Evolutionary conservation across 2,797 vertebrate species (phyloP).

Genomic region (Coregonus suidteri): DNA sequence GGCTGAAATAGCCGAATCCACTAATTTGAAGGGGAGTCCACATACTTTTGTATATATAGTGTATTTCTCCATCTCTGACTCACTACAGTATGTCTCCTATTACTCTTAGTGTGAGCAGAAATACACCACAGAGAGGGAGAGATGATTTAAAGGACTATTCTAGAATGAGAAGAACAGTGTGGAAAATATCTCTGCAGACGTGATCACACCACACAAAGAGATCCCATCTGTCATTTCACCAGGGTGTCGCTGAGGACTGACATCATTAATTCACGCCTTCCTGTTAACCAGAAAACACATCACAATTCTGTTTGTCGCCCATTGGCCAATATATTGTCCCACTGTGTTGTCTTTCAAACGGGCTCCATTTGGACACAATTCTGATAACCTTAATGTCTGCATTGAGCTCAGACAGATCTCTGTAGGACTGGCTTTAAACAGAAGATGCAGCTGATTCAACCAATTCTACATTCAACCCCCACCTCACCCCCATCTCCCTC

Average conservation of each 20-base stretch:
- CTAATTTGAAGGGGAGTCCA: too few species aligned
- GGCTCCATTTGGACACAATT: neutral
- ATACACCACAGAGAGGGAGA: constrained; percentile 14
- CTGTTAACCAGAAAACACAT: constrained; percentile 25
- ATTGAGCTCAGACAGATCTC: constrained; percentile 21
- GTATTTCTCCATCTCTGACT: constrained; percentile 27
- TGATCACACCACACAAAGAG: constrained; percentile 49
- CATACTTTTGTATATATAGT: too few species aligned
- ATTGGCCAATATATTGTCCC: constrained; percentile 7
- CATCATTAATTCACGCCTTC: constrained; percentile 54
- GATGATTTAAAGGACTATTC: neutral
- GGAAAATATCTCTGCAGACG: constrained; percentile 62
- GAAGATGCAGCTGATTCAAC: constrained; percentile 68
- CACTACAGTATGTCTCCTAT: constrained; percentile 30
- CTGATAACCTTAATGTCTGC: constrained; percentile 4
- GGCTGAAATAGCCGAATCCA: too few species aligned
- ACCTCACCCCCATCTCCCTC: constrained; percentile 42
- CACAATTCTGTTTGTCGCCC: constrained; percentile 22
- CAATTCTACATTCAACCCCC: constrained; percentile 64
- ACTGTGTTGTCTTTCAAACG: neutral
- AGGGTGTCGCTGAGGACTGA: constrained; percentile 43
- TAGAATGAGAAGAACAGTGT: constrained; percentile 3
- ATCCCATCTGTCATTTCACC: constrained; percentile 59
- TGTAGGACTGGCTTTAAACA: constrained; percentile 59
- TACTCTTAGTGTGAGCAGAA: constrained; percentile 13